Conservation (phyloP, 2,113 vertebrate species). For the Epinephelus cyanopodus region DNA sequence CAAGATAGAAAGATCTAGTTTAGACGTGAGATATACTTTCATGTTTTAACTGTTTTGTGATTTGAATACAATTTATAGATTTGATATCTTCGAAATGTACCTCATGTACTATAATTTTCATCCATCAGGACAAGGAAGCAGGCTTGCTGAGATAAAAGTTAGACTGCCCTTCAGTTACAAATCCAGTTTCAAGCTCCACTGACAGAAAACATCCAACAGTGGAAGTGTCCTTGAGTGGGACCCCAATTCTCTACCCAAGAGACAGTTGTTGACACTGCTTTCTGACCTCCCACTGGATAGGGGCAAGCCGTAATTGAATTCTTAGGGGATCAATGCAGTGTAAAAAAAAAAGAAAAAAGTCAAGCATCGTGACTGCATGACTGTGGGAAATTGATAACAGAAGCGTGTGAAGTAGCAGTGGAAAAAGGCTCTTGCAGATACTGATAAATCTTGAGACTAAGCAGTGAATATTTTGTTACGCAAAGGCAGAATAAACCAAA, state of each 20-base stretch:
- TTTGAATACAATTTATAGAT: background rate
- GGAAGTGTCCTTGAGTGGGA: conserved; percentile 41
- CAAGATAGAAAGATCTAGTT: background rate
- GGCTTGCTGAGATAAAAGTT: background rate
- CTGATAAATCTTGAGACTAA: conserved; percentile 3
- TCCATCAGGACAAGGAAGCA: background rate
- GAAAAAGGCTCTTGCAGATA: background rate
- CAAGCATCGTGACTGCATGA: conserved; percentile 11
- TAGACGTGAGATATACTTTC: background rate
- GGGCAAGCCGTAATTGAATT: conserved; percentile 50
- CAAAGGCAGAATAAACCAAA: conserved; percentile 9
- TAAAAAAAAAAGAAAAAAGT: conserved; percentile 9
- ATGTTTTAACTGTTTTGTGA: conserved; percentile 10
- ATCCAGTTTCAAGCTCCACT: conserved; percentile 20
- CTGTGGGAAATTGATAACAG: conserved; percentile 43
- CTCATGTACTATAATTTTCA: background rate
- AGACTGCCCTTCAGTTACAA: background rate
- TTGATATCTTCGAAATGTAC: background rate
- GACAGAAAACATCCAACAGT: conserved; percentile 13
- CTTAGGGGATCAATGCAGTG: conserved; percentile 46
- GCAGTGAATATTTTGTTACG: background rate
- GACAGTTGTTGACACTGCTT: conserved; percentile 46
- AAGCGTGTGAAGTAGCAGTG: background rate
- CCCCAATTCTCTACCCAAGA: conserved; percentile 11
- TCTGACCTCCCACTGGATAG: conserved; percentile 38